These are phyloP conservation scores for Xiphophorus birchmanni DNA, from an alignment of 2,797 vertebrate species.

Conservation along the genomic window DNA sequence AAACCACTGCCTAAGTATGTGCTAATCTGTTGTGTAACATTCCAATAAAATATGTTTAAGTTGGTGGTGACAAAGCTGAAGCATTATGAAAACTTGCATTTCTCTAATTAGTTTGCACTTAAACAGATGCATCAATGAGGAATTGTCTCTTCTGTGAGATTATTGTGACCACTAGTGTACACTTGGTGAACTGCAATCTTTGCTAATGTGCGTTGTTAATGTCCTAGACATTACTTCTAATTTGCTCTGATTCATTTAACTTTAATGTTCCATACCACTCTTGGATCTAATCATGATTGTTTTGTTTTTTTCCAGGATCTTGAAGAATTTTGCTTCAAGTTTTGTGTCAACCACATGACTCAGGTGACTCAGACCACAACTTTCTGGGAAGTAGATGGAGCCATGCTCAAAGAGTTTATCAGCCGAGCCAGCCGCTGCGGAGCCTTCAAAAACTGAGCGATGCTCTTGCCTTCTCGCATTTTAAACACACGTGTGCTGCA, in stretches of 20 bases:
- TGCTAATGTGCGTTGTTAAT: background rate
- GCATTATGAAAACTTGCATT: background rate
- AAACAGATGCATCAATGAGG: background rate
- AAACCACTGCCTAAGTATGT: background rate
- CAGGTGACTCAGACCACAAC: conserved; percentile 93
- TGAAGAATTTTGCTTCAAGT: conserved; percentile 97
- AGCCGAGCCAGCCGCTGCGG: conserved; percentile 93
- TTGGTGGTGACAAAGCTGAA: background rate
- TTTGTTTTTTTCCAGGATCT: conserved; percentile 83
- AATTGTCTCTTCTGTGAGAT: background rate
- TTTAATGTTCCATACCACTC: background rate
- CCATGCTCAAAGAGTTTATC: conserved; percentile 95
- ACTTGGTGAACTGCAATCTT: background rate
- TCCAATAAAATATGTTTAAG: background rate
- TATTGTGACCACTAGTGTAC: conserved; percentile 14
- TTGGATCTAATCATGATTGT: background rate
- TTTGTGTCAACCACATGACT: conserved; percentile 96
- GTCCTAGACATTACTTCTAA: background rate
- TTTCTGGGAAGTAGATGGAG: conserved; percentile 94
- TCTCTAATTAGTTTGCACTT: background rate
- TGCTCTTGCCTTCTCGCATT: background rate
- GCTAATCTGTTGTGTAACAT: background rate
- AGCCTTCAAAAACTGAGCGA: conserved; percentile 93
- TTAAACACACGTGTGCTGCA: background rate
- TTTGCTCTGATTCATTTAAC: background rate